Conservation (phyloP, 2,113 vertebrate species). For the Corydoras sp. region DNA sequence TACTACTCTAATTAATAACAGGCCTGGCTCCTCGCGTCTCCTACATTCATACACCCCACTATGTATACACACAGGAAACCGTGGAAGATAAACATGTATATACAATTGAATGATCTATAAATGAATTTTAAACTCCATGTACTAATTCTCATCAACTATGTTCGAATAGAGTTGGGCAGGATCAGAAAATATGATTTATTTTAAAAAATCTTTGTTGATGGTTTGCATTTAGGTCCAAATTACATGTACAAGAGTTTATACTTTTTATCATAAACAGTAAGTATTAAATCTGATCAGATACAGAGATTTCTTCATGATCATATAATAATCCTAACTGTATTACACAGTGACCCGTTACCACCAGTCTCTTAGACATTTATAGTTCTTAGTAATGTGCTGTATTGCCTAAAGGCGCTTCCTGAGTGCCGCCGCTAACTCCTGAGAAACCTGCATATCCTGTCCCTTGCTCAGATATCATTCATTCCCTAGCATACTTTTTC, state of each 20-base stretch:
- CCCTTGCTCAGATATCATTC: constrained; percentile 20
- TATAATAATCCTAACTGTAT: constrained; percentile 10
- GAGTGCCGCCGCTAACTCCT: constrained; percentile 21
- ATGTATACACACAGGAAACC: neutral
- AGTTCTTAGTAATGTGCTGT: constrained; percentile 19
- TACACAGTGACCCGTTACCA: constrained; percentile 7
- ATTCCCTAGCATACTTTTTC: constrained; percentile 10
- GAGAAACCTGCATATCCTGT: constrained; percentile 37
- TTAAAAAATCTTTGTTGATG: neutral
- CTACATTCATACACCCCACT: neutral
- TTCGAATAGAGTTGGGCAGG: neutral
- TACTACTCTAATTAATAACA: constrained; percentile 33
- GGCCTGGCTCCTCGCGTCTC: neutral
- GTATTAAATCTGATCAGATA: no score
- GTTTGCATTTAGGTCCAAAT: neutral
- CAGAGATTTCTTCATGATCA: constrained; percentile 8
- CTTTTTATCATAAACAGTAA: no score
- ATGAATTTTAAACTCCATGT: neutral
- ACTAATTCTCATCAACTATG: neutral
- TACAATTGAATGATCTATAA: neutral
- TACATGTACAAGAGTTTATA: neutral
- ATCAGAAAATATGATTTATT: neutral
- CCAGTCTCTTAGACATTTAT: constrained; percentile 24
- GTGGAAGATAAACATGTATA: neutral
- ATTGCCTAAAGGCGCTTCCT: constrained; percentile 26